Base-by-base conservation (phyloP, 2,113 vertebrate species). In the Polypterus senegalus region DNA sequence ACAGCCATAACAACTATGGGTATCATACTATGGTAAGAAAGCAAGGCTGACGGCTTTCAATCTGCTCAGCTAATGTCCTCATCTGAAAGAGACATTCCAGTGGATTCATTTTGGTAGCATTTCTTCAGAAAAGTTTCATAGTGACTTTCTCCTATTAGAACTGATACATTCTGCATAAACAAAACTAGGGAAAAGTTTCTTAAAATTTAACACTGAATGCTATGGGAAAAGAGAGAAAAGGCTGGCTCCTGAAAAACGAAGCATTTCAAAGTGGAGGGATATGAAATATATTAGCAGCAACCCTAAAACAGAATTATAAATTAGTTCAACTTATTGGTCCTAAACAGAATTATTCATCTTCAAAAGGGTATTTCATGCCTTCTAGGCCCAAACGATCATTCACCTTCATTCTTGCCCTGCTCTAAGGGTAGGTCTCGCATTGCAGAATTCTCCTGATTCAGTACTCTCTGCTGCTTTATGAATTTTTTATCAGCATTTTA, bases 321-420 rank as follows among this genome's bases (percentile, higher is more conserved):
- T 91, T 87, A 90, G 84, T 83, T 89, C 86, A 88, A 86, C 86
- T 88, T 88, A 89, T 88, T 82, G 86, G 86, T 83, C 86, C 87
- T 87, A 89, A 88, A 89, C 88, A 90, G 85, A 90, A 90, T 89
- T 89, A 87, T 90, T 90, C 85, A 92, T 92, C 89, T 89, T 89
- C 88, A 87, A 90, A 91, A 89, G 87, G 86, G 83, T 87, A 86
- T 90, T 89, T 88, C 85, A 88, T 90, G 88, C 87, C 89, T 85
- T 83, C 86, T 82, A 90, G 89, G 87, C 85, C 82, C 82, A 83
- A 83, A 85, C 82, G 85, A 88, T 89, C 85, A 81, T 81, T 91
- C 88, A 89, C 89, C 89, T 91, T 84, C 86, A 83, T 85, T 86
- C 81, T 84, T 81, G 81, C 83, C 83, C 82, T 83, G 82, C 83